Evolutionary conservation across 2,113 vertebrate species (phyloP), one percentile per base, ranked within the genome.

Genomic region (Capreolus pygargus): DNA sequence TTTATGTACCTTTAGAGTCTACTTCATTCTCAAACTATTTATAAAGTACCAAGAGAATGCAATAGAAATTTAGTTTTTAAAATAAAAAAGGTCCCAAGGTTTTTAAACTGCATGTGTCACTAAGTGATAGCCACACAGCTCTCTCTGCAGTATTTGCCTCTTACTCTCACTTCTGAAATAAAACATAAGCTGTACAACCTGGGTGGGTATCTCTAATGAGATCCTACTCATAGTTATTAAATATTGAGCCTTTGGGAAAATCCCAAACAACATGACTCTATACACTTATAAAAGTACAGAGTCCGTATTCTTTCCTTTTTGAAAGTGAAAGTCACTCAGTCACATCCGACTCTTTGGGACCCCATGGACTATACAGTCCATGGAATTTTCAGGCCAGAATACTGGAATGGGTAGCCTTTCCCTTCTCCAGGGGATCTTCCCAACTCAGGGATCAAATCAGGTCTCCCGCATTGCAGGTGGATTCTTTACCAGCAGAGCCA

Each of bases 1-100:
- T 95, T 96, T 91, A 95, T 43, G n/a, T 74, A 87, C 54, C 50
- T 96, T 92, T 50, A 87, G 57, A 79, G 88, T 86, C 36, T 28
- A 87, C 54, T 89, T 91, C 16, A 86, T 74, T 92, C 88, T 95
- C 54, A 90, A 47, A 39, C 52, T 93, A 86, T 67, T 95, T 67
- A 83, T 30, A 81, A 91, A 96, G 55, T 36, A 84, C 36, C 76
- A 74, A 76, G 50, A 88, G 50, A 93, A 89, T 54, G 2, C 17
- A 74, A 12, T 6, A 28, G 28, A 76, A 78, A 61, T 91, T 74
- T 25, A 47, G 14, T 33, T 97, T 95, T 94, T 83, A 52, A 89
- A 76, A 43, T 83, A 45, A 92, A 78, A 28, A 79, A 19, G 28
- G 39, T 76, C 90, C 36, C 19, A 76, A 43, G 11, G 7, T 76